phyloP scores from a whole-genome alignment of 2,797 vertebrate genomes.

The Setipinna tenuifilis region DNA sequence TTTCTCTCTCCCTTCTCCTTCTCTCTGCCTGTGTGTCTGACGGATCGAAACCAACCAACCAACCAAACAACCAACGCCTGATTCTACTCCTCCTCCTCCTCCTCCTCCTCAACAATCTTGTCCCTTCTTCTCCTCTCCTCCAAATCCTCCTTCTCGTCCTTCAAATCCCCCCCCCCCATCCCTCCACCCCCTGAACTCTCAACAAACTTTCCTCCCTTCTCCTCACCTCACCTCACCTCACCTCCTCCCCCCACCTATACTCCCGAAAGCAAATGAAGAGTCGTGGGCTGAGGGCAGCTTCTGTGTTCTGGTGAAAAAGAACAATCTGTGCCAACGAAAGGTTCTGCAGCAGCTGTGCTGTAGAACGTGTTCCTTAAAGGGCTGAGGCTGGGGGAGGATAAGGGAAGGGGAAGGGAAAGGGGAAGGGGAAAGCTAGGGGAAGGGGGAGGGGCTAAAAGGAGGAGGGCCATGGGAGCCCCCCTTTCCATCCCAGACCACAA shows the following conservation, averaged over 20 bases:
- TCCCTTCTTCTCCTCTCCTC: conserved; percentile 56
- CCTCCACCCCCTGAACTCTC: background rate
- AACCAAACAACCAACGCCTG: conserved; percentile 75
- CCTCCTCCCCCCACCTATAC: conserved; percentile 78
- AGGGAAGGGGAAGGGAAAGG: background rate
- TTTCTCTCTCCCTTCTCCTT: conserved; percentile 78
- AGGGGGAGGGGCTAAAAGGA: conserved; percentile 53
- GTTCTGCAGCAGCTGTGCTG: conserved; percentile 99
- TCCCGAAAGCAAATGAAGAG: conserved; percentile 99
- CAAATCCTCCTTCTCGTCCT: conserved; percentile 20
- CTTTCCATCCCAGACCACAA: background rate
- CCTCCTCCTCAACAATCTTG: conserved; percentile 88
- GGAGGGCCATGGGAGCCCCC: conserved; percentile 30
- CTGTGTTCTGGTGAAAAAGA: conserved; percentile 99
- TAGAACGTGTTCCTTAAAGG: conserved; percentile 98
- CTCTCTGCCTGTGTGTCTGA: conserved; percentile 30
- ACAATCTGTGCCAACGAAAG: conserved; percentile 99
- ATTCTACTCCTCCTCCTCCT: conserved; percentile 80
- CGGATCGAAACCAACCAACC: conserved; percentile 59
- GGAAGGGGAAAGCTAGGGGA: conserved; percentile 57
- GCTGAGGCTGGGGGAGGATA: conserved; percentile 79
- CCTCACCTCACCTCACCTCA: conserved; percentile 49
- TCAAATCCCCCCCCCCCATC: background rate
- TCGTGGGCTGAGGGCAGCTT: conserved; percentile 99
- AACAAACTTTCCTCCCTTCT: no score